Conservation (phyloP, 1,140 invertebrate species). For the Tetraneura akinire region DNA sequence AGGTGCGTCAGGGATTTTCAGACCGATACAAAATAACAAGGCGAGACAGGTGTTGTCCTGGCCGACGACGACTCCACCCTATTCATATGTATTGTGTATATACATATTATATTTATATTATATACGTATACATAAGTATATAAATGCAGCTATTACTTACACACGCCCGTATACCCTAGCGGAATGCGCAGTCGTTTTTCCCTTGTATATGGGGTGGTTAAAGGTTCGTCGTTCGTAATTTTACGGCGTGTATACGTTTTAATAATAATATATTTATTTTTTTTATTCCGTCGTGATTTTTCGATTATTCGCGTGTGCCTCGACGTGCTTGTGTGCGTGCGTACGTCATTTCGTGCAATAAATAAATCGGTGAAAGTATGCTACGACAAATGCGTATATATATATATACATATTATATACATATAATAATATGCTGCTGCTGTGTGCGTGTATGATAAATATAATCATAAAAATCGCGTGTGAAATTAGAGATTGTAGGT, state of each 20-base stretch:
- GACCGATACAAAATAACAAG: conserved; percentile 23
- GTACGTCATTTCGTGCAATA: too few species aligned
- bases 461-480: not conserved
- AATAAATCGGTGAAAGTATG: conserved; percentile 11
- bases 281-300: conserved; percentile 7
- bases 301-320: not conserved
- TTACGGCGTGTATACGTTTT: too few species aligned
- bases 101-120: not conserved
- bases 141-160: not conserved
- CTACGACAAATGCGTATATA: not conserved
- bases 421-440: too few species aligned
- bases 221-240: too few species aligned
- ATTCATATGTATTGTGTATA: not conserved
- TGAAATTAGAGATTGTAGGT: conserved; percentile 36
- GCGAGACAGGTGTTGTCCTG: conserved; percentile 30
- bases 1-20: conserved; percentile 24
- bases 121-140: not conserved
- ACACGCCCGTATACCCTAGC: not conserved
- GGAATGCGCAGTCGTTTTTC: conserved; percentile 8
- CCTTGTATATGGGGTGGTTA: not conserved
- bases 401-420: too few species aligned
- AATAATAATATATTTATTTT: too few species aligned
- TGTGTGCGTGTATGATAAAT: not conserved
- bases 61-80: conserved; percentile 13
- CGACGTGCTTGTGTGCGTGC: too few species aligned